Conservation (phyloP, 2,113 vertebrate genomes). For the Gobius niger region DNA sequence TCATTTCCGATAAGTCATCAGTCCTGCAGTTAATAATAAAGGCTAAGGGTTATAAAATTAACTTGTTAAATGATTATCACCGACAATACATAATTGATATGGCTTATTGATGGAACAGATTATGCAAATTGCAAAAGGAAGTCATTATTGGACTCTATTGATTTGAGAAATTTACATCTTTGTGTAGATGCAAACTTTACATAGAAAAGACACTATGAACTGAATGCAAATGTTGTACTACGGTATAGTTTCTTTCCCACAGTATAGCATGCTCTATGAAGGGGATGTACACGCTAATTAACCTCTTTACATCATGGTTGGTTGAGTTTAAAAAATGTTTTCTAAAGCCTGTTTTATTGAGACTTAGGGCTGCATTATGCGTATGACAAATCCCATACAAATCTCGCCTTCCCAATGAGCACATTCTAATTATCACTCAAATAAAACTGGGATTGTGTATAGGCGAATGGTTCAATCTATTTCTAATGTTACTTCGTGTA, state of each 20-base stretch:
- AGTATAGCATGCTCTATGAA: neutral
- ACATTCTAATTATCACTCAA: conserved; percentile 9
- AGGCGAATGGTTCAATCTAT: conserved; percentile 15
- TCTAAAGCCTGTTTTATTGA: neutral
- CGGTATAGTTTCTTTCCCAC: neutral
- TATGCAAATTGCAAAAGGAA: neutral
- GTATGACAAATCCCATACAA: conserved; percentile 2
- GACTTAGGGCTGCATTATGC: neutral
- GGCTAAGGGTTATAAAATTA: neutral
- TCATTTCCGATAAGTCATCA: conserved; percentile 8
- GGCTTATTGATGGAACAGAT: neutral
- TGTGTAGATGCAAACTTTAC: neutral
- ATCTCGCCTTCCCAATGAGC: conserved; percentile 9
- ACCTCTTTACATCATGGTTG: neutral
- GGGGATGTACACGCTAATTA: neutral
- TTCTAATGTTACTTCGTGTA: conserved; percentile 16
- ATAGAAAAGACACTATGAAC: neutral
- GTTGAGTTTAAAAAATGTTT: neutral
- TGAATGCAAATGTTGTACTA: neutral
- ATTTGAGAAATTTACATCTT: conserved; percentile 3
- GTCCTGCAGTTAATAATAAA: conserved; percentile 11
- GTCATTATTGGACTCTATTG: neutral
- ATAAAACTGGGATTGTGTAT: neutral
- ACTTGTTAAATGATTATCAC: conserved; percentile 6
- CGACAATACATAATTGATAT: conserved; percentile 11